These are phyloP conservation scores for Pristiophorus japonicus DNA, from an alignment of 2,113 vertebrate species.

Conservation along the genomic window DNA sequence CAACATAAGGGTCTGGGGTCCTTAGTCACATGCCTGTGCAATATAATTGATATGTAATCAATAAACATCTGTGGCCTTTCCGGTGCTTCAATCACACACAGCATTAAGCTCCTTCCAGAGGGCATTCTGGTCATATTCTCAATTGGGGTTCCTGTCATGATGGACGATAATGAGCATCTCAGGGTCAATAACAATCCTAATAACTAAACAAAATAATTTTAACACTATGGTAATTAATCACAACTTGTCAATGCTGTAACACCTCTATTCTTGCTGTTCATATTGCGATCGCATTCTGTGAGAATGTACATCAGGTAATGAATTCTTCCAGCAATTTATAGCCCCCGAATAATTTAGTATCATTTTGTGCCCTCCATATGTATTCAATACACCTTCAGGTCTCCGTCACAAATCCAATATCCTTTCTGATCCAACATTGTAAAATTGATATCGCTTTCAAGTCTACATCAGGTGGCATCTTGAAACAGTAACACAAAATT, in stretches of 20 bases:
- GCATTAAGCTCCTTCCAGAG: conserved; percentile 25
- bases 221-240: conserved; percentile 3
- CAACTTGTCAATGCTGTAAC: conserved; percentile 19
- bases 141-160: conserved; percentile 26
- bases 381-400: conserved; percentile 22
- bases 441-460: neutral
- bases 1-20: neutral
- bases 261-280: conserved; percentile 9
- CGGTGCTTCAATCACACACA: neutral
- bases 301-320: neutral
- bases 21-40: conserved; percentile 12
- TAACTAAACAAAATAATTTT: conserved; percentile 33
- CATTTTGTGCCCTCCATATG: neutral
- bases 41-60: conserved; percentile 36
- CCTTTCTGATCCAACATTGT: neutral
- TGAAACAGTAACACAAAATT: neutral
- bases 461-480: neutral
- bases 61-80: conserved; percentile 32
- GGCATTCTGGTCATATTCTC: conserved; percentile 23
- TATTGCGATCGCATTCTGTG: neutral
- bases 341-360: neutral
- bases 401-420: conserved; percentile 12
- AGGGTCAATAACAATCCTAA: conserved; percentile 35
- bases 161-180: conserved; percentile 35
- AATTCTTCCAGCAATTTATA: conserved; percentile 25